Evolutionary conservation across 1,140 invertebrate species (phyloP).

Genomic region (Aphaenogaster rudis): DNA sequence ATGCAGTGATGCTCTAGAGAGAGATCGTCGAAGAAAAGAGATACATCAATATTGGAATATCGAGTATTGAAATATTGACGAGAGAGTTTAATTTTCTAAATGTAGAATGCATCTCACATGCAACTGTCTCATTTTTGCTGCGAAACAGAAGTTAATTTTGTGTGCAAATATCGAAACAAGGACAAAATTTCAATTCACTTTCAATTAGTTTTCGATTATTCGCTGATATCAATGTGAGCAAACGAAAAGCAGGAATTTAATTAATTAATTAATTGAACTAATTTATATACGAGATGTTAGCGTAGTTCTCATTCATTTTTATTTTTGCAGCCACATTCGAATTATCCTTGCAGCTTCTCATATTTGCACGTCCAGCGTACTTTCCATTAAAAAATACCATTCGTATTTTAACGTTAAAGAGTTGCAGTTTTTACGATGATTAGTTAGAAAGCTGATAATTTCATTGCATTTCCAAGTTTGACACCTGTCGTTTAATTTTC

Average conservation of each 20-base stretch:
- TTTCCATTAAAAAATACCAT: background rate
- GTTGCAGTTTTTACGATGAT: background rate
- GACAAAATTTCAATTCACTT: slow-evolving; percentile 7
- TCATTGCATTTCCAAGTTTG: background rate
- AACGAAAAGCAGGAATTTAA: slow-evolving; percentile 2
- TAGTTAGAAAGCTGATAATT: slow-evolving; percentile 7
- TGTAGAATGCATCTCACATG: background rate
- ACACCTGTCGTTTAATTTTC: background rate
- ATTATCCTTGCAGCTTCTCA: background rate
- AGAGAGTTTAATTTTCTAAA: background rate
- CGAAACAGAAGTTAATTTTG: background rate
- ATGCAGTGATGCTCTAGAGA: background rate
- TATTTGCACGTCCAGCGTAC: background rate
- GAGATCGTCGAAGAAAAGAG: background rate
- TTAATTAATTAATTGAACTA: slow-evolving; percentile 33
- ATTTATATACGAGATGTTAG: slow-evolving; percentile 17
- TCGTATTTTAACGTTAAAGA: background rate
- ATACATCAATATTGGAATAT: background rate
- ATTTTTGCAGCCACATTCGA: background rate
- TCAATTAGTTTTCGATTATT: slow-evolving; percentile 24
- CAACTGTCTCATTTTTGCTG: background rate
- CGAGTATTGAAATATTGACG: background rate
- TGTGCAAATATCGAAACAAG: background rate
- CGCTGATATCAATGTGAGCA: background rate
- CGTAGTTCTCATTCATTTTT: background rate